phyloP scores from a whole-genome alignment of 2,113 vertebrate species.

The Kryptolebias marmoratus region DNA sequence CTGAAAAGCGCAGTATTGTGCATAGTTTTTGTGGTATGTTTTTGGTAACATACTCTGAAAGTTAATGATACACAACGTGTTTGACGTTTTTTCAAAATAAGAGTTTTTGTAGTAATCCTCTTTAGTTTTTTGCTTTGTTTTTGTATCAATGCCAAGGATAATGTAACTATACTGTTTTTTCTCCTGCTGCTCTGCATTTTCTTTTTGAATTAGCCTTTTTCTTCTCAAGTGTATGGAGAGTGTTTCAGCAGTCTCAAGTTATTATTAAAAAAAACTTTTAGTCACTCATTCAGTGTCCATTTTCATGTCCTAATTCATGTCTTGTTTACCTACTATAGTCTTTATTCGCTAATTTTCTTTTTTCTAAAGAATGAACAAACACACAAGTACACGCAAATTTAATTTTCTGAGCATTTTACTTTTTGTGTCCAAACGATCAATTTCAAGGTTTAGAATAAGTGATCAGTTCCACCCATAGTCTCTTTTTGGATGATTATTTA shows the following conservation, averaged over 20 bases:
- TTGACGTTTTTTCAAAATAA: not conserved
- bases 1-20: slow-evolving; percentile 12
- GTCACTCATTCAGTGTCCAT: too few species aligned
- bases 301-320: too few species aligned
- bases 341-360: too few species aligned
- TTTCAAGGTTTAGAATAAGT: too few species aligned
- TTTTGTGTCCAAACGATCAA: too few species aligned
- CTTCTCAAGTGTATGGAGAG: slow-evolving; percentile 27
- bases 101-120: not conserved
- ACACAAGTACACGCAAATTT: too few species aligned
- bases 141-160: slow-evolving; percentile 7
- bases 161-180: slow-evolving; percentile 23
- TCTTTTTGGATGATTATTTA: slow-evolving; percentile 83
- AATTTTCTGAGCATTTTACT: too few species aligned
- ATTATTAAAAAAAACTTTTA: not conserved
- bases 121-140: not conserved
- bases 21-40: not conserved
- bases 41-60: not conserved
- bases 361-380: too few species aligned
- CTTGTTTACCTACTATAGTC: too few species aligned
- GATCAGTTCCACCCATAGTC: slow-evolving; percentile 78
- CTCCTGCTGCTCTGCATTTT: slow-evolving; percentile 22
- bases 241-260: not conserved
- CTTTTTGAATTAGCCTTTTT: slow-evolving; percentile 46
- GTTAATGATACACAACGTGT: slow-evolving; percentile 1